phyloP scores from a whole-genome alignment of 2,797 vertebrate species.

The Scolopax bukidnonensis region DNA sequence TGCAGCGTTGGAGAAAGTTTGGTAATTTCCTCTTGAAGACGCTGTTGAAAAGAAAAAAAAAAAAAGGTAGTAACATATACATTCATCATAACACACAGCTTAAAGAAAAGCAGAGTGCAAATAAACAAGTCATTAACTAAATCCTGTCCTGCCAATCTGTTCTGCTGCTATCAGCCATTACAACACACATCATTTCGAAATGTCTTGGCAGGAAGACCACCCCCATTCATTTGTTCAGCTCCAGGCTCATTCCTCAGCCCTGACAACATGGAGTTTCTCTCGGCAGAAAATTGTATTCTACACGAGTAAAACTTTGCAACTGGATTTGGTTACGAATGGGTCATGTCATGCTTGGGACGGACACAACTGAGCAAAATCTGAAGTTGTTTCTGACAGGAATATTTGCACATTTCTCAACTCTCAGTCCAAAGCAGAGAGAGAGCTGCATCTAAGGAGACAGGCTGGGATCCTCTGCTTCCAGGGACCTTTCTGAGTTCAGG shows the following conservation, averaged over 20 bases:
- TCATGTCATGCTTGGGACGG: neutral
- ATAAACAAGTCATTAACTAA: neutral
- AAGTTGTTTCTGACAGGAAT: neutral
- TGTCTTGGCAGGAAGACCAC: neutral
- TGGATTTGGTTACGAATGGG: neutral
- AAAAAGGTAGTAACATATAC: neutral
- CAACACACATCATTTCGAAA: neutral
- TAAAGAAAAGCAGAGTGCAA: neutral
- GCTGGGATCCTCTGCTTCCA: neutral
- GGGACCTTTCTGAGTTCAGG: neutral
- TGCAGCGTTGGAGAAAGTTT: constrained; percentile 94
- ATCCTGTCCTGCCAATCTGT: neutral
- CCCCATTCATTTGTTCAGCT: neutral
- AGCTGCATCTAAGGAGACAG: neutral
- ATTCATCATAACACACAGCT: neutral
- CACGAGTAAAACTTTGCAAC: neutral
- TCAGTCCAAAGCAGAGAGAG: neutral
- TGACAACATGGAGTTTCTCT: neutral
- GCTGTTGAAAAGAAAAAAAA: constrained; percentile 73
- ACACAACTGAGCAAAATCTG: neutral
- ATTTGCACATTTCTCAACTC: neutral
- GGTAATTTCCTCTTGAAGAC: constrained; percentile 98
- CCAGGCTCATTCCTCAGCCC: neutral
- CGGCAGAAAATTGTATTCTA: neutral
- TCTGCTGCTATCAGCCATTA: neutral